Evolutionary conservation across 2,888 invertebrate species (phyloP).

Genomic region (Cheilosia grossa): DNA sequence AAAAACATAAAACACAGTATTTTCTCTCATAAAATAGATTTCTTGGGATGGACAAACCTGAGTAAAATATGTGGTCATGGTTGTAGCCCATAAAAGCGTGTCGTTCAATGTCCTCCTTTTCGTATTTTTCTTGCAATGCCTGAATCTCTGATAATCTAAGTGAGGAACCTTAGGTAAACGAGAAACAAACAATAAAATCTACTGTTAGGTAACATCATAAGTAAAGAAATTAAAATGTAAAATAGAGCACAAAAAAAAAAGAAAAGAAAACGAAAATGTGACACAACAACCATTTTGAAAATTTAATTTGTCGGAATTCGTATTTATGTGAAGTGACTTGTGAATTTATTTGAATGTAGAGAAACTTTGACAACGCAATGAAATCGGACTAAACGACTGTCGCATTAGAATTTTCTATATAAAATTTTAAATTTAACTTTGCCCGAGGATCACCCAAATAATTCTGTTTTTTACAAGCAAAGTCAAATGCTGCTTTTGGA

Average conservation of each 20-base stretch:
- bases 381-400: too few relatives aligned
- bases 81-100: slow-evolving; percentile 74
- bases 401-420: too few relatives aligned
- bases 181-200: slow-evolving; percentile 75
- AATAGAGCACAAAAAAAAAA: slow-evolving; percentile 14
- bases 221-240: slow-evolving; percentile 57
- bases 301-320: background rate
- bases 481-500: too few relatives aligned
- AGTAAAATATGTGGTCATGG: slow-evolving; percentile 75
- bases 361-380: background rate
- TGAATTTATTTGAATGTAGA: too few relatives aligned
- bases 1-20: background rate
- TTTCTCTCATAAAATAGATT: slow-evolving; percentile 15
- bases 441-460: too few relatives aligned
- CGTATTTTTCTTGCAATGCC: slow-evolving; percentile 75
- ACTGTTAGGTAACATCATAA: slow-evolving; percentile 67
- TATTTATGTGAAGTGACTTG: background rate
- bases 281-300: slow-evolving; percentile 38
- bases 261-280: slow-evolving; percentile 24
- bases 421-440: too few relatives aligned
- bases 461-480: too few relatives aligned
- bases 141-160: slow-evolving; percentile 75
- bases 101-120: slow-evolving; percentile 75
- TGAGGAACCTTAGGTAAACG: slow-evolving; percentile 74
- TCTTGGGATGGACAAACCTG: slow-evolving; percentile 72